Percentiles rank a stretch among this genome's conserved stretches.
phyloP scores from a whole-genome alignment of 1,140 invertebrate species.

The Babylonia areolata region DNA sequence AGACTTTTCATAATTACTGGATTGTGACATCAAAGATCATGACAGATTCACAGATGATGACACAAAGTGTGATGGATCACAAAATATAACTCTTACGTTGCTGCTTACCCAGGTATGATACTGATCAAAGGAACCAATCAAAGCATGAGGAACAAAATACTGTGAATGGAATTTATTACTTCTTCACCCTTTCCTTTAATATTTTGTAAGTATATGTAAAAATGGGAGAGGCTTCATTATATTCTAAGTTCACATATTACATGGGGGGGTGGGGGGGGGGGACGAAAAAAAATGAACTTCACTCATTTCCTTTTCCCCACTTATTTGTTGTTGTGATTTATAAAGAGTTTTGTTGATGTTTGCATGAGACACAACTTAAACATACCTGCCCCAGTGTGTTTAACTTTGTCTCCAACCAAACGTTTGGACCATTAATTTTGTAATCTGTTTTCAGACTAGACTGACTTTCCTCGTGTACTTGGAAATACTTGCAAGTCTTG shows the following conservation, averaged over 20 bases:
- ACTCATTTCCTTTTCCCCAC: neutral
- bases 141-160: neutral
- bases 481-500: too few species aligned
- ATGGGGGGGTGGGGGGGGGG: too few species aligned
- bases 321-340: neutral
- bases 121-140: neutral
- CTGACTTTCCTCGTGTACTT: too few species aligned
- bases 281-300: neutral
- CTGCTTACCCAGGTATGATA: neutral
- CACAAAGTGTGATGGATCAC: neutral
- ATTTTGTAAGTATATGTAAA: neutral
- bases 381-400: conserved; percentile 2
- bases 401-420: conserved; percentile 6
- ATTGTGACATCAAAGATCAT: neutral
- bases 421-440: neutral
- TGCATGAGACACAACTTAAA: neutral
- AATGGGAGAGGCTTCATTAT: neutral
- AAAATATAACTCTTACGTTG: too few species aligned
- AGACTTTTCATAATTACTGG: neutral
- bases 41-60: neutral
- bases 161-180: neutral
- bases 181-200: neutral
- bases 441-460: neutral
- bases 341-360: conserved; percentile 5
- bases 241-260: neutral